Percentiles rank a stretch among this genome's conserved stretches.
phyloP scores from a whole-genome alignment of 1,140 invertebrate species.

The Coenobita brevimanus region DNA sequence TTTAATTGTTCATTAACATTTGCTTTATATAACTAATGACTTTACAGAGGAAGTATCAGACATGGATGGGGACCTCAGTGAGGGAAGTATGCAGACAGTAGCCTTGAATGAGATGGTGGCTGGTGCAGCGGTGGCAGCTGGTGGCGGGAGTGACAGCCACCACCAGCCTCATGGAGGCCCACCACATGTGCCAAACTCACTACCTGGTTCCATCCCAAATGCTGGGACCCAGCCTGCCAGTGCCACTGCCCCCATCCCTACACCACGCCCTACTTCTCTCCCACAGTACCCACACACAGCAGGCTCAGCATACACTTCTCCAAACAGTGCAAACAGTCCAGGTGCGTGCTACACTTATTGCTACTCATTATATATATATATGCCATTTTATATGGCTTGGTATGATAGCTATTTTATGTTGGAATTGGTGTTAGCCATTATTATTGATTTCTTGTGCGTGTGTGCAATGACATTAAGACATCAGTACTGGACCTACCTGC shows the following conservation, averaged over 20 bases:
- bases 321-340: slow-evolving; percentile 56
- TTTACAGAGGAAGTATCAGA: not conserved
- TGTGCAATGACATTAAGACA: no score
- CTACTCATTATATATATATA: no score
- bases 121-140: no score
- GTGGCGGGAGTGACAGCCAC: not conserved
- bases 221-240: not conserved
- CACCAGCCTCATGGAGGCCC: not conserved
- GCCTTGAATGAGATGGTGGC: slow-evolving; percentile 21
- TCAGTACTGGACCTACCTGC: no score
- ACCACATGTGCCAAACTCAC: not conserved
- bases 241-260: slow-evolving; percentile 19
- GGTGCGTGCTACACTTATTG: no score
- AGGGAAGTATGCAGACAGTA: slow-evolving; percentile 52
- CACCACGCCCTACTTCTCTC: slow-evolving; percentile 45
- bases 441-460: no score
- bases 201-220: slow-evolving; percentile 18
- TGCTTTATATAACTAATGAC: not conserved
- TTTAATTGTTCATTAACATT: no score
- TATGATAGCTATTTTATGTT: no score
- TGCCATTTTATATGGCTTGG: no score
- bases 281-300: slow-evolving; percentile 54
- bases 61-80: slow-evolving; percentile 57
- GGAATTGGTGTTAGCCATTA: no score
- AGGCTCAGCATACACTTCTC: slow-evolving; percentile 44